phyloP scores from a whole-genome alignment of 2,888 invertebrate species.

The Criorhina ranunculi region DNA sequence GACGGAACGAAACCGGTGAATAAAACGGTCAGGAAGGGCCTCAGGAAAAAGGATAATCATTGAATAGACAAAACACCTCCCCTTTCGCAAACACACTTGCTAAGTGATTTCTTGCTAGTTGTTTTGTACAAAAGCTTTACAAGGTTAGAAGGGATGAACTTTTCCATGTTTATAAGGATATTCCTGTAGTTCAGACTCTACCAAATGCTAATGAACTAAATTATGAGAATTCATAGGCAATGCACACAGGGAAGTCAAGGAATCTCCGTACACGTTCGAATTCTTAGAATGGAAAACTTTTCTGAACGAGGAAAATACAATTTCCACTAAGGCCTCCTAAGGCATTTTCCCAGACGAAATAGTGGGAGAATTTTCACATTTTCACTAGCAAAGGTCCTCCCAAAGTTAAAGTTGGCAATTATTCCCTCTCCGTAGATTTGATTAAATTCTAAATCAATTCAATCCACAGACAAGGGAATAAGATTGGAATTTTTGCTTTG shows the following conservation, averaged over 20 bases:
- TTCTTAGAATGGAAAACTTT: neutral
- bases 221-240: slow-evolving; percentile 17
- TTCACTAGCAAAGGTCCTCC: neutral
- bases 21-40: slow-evolving; percentile 28
- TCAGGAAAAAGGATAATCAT: slow-evolving; percentile 42
- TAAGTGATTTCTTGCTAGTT: slow-evolving; percentile 36
- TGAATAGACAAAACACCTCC: slow-evolving; percentile 24
- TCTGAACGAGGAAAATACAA: neutral
- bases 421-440: neutral
- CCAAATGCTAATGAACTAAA: slow-evolving; percentile 32
- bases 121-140: neutral
- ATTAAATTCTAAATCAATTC: slow-evolving; percentile 31
- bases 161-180: neutral
- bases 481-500: neutral
- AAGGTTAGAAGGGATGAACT: neutral
- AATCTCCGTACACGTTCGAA: neutral
- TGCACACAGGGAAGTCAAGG: neutral
- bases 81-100: slow-evolving; percentile 24
- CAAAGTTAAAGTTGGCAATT: neutral
- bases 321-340: neutral
- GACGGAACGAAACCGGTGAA: neutral
- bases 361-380: too few species aligned
- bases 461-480: neutral
- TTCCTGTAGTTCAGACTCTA: too few species aligned
- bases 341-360: too few species aligned